These are phyloP conservation scores for Noturus placidus DNA, from an alignment of 2,113 vertebrate species.

Conservation along the genomic window DNA sequence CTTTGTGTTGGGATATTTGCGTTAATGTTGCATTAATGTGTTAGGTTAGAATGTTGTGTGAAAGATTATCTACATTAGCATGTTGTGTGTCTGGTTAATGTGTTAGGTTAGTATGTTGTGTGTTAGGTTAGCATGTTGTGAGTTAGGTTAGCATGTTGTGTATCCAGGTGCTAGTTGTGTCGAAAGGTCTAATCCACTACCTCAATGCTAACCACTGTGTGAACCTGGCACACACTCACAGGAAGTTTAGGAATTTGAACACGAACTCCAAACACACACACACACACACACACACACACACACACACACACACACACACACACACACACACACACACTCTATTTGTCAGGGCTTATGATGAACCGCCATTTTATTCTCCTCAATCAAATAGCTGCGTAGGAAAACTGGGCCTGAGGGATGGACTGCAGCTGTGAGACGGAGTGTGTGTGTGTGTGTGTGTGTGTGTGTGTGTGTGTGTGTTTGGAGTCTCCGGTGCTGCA, in stretches of 20 bases:
- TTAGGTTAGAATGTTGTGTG: not conserved
- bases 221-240: constrained; percentile 17
- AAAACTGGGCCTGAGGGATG: constrained; percentile 23
- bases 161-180: not conserved
- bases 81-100: no score
- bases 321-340: constrained; percentile 18
- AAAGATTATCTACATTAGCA: no score
- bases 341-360: not conserved
- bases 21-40: not conserved
- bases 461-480: constrained; percentile 25
- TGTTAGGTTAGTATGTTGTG: not conserved
- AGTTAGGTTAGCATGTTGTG: not conserved
- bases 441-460: constrained; percentile 22
- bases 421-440: constrained; percentile 23
- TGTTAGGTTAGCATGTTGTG: not conserved
- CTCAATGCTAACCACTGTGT: constrained; percentile 29
- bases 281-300: constrained; percentile 21
- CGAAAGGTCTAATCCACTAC: constrained; percentile 48
- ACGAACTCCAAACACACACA: constrained; percentile 8
- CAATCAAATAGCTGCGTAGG: constrained; percentile 26
- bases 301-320: constrained; percentile 36
- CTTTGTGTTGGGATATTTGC: no score
- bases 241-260: constrained; percentile 10
- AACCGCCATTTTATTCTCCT: constrained; percentile 47
- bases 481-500: constrained; percentile 56